These are phyloP conservation scores for Carcina quercana DNA, from an alignment of 2,888 invertebrate species.

Conservation along the genomic window DNA sequence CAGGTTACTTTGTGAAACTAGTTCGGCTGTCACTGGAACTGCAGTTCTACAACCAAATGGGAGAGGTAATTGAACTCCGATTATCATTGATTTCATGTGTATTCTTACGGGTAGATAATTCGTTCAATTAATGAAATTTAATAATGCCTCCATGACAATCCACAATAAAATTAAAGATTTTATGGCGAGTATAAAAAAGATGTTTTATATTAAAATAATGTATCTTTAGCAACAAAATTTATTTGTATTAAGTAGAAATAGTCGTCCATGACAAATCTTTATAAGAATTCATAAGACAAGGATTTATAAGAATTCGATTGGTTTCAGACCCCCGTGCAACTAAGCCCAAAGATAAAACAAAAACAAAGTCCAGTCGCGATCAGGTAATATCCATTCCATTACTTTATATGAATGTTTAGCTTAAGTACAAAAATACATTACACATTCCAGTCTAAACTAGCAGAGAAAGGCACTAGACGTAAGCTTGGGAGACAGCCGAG, in stretches of 20 bases:
- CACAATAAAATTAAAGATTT: neutral
- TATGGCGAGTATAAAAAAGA: no score
- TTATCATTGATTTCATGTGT: no score
- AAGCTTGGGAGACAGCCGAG: constrained; percentile 53
- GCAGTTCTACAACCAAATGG: constrained; percentile 58
- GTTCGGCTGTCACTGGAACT: constrained; percentile 57
- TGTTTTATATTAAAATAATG: no score
- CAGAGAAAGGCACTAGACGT: constrained; percentile 37
- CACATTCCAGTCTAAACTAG: constrained; percentile 33
- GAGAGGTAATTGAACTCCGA: constrained; percentile 48
- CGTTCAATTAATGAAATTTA: no score
- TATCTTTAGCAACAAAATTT: no score
- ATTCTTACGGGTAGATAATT: no score
- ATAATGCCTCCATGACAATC: neutral
- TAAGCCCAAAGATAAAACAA: constrained; percentile 37
- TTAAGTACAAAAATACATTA: constrained; percentile 6
- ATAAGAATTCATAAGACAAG: no score
- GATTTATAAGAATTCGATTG: no score
- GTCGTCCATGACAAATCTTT: no score
- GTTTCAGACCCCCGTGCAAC: constrained; percentile 43
- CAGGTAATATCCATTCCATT: constrained; percentile 39
- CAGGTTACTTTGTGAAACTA: constrained; percentile 62
- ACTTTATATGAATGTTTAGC: constrained; percentile 11
- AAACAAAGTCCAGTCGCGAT: constrained; percentile 42
- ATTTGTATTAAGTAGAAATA: no score